Evolutionary conservation across 2,113 vertebrate genomes (phyloP).

Genomic region (Barnardius zonarius): DNA sequence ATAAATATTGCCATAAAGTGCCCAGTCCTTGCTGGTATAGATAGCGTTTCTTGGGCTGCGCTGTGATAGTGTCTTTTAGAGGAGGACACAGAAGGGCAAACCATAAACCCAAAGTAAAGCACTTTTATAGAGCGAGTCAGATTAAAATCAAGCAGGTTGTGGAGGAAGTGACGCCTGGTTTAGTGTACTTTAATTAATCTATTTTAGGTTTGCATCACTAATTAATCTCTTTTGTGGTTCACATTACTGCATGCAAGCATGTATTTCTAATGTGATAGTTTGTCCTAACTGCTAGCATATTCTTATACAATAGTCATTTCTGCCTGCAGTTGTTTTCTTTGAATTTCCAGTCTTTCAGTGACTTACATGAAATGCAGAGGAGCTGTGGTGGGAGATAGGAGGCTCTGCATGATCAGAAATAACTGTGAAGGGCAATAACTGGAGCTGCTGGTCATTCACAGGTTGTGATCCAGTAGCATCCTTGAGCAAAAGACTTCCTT

Average conservation of each 20-base stretch:
- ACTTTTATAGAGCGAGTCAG: neutral
- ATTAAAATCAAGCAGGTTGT: constrained; percentile 1
- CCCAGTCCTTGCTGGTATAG: neutral
- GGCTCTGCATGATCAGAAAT: neutral
- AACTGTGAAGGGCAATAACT: neutral
- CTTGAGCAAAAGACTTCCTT: neutral
- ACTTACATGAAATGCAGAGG: neutral
- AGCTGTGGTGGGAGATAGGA: neutral
- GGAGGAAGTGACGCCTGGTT: constrained; percentile 14
- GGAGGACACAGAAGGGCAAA: neutral
- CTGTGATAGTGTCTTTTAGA: neutral
- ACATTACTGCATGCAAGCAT: neutral
- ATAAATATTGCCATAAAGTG: neutral
- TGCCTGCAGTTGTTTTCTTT: neutral
- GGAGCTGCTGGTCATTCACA: neutral
- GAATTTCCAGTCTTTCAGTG: neutral
- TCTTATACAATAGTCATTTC: constrained; percentile 26
- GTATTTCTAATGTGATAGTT: neutral
- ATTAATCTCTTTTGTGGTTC: constrained; percentile 35
- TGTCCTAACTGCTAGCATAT: neutral
- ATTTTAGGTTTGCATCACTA: constrained; percentile 29
- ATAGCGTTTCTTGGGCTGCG: neutral
- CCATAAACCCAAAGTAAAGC: neutral
- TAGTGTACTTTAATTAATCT: constrained; percentile 29
- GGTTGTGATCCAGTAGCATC: neutral